Evolutionary conservation across 1,140 invertebrate genomes (phyloP), one percentile per base, ranked within the genome.

Genomic region (Caenorhabditis briggsae): DNA sequence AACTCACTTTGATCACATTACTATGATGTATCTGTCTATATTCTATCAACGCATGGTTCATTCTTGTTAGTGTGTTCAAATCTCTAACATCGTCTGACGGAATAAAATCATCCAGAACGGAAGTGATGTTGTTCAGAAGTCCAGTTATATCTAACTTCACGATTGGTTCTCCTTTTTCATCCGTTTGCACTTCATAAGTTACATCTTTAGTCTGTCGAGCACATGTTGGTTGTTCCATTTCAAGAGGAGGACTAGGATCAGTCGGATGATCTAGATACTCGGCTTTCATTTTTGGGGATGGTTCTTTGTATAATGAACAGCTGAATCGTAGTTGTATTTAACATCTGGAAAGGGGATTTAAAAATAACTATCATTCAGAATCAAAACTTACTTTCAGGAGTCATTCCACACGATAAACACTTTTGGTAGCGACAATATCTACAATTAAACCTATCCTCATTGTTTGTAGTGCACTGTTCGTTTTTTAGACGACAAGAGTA

Each of bases 21-120:
- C 46, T 78, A 50, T 78, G 70, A 78, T 78, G 70, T 11, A 78
- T 50, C 33, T 78, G 70, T 23, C 70, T 48, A n/a, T 78, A 78
- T 23, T 78, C 70, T 50, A 78, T 78, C 46, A 78, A 78, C 18
- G 70, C 70, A 23, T 78, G 70, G 50, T 78, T 78, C 70, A 78
- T 78, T 78, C 70, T 78, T 50, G n/a, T 41, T n/a, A 78, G 50
- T 12, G 70, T 78, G 14, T 78, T 78, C 43, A 78, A 12, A 50
- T 53, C 20, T 53, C n/a, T 48, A 25, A 78, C 14, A 11, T 50
- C 70, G 7, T 78, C 70, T 20, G 70, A 50, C 0, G 70, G 70
- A 2, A 78, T n/a, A 23, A 78, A 78, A 23, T 25, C 70, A 50
- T 78, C 70, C 14, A 78, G 46, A 50, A 78, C 70, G 7, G 70